Percentiles rank a stretch among this genome's conserved stretches.
phyloP scores from a whole-genome alignment of 2,113 vertebrate species.

The Microtus pennsylvanicus region DNA sequence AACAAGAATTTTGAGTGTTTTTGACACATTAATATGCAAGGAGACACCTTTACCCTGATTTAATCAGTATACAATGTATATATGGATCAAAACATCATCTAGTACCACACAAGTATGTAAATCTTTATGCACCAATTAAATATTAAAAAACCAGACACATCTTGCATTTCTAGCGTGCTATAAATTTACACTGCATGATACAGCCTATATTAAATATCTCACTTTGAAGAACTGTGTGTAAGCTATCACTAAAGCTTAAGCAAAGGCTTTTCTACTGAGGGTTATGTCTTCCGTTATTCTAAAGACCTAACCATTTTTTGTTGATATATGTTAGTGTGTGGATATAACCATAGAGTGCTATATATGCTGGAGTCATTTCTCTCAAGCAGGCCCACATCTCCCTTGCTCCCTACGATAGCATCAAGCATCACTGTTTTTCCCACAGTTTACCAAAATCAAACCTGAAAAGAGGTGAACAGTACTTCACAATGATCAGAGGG shows the following conservation, averaged over 20 bases:
- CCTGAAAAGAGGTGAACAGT: constrained; percentile 18
- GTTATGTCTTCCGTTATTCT: constrained; percentile 39
- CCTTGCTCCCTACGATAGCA: constrained; percentile 54
- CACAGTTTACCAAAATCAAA: constrained; percentile 65
- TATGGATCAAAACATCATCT: not conserved
- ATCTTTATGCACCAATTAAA: constrained; percentile 19
- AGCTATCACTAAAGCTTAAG: constrained; percentile 14
- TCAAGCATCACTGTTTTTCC: constrained; percentile 48
- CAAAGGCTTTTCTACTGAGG: constrained; percentile 49
- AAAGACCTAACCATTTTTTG: constrained; percentile 18
- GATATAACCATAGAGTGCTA: not conserved
- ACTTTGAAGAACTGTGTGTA: constrained; percentile 41
- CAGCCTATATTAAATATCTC: constrained; percentile 12
- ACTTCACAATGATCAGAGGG: constrained; percentile 5
- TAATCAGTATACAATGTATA: not conserved
- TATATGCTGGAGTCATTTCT: constrained; percentile 10
- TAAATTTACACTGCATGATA: constrained; percentile 4
- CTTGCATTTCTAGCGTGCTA: constrained; percentile 21
- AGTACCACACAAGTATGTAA: not conserved
- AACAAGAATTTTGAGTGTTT: not conserved
- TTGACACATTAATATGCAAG: not conserved
- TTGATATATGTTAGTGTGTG: not conserved
- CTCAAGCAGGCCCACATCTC: constrained; percentile 34
- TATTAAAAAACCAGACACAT: not conserved
- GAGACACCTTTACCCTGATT: not conserved